Base-by-base conservation (phyloP, 2,797 vertebrate genomes). In the Emydoidea blandingii region DNA sequence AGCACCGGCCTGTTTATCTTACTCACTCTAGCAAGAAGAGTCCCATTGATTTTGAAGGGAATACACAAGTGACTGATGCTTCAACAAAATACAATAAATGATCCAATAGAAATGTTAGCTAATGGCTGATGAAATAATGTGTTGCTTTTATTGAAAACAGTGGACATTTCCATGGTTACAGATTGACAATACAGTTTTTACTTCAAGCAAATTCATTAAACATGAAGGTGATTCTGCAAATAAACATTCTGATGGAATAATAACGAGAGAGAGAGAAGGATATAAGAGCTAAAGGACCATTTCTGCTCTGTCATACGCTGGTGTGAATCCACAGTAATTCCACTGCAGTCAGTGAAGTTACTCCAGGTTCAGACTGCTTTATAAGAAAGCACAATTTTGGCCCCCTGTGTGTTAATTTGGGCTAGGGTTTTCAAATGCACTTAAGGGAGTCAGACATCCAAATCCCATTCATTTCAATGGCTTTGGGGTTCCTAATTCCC, bases 251-350 rank as follows among this genome's bases (percentile, higher is more conserved):
- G 16, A 49, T 68, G 78, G 91, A 88, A 79, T 59, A 93, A 90
- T 41, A 34, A 96, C 29, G 15, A 94, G 80, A 59, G 44, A 59
- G 44, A 95, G 94, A 59, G 91, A 44, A 54, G 92, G 89, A 84
- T 37, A 12, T 11, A 41, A 72, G 21, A 72, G 21, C 37, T 72
- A 72, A 72, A 5, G 68, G 68, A 72, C 68, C 37, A 72, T 72
- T 72, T 72, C 68, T 72, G 68, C 68, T 72, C 68, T 72, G 68
- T 37, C 59, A 97, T 81, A 92, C 79, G 92, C 5, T 79, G 85
- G 81, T 91, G 76, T 88, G 95, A 96, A 87, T 50, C 79, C 72
- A 89, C 84, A 93, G 81, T 86, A 83, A 88, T 72, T 95, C 62
- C 68, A 18, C 57, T 37, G 94, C 2, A 5, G 2, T 27, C 81